Base-by-base conservation (phyloP, 37 sponge, comb jelly and placozoan species). In the Ianthella basta region DNA sequence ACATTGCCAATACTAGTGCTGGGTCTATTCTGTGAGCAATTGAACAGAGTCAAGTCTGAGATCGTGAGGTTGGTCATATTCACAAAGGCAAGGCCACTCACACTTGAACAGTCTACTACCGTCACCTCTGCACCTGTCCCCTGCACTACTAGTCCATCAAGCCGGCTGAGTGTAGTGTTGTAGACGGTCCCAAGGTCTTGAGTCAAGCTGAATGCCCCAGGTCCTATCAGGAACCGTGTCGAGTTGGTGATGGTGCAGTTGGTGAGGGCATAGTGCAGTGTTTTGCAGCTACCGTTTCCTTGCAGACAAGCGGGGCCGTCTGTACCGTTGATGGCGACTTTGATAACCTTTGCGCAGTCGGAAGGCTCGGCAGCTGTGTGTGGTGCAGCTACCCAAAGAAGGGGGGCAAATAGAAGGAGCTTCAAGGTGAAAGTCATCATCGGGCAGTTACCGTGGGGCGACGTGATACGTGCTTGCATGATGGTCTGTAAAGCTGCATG, bases 1-100 rank as follows among this genome's bases (percentile, higher is more conserved):
- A 35, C 35, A 32, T 69, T 69, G 19, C 18, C 70, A 2, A 32
- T 69, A 35, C 70, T 69, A 2, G 70, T 69, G 34, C 70, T 69
- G 29, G 70, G 70, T 32, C 70, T n/a, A 32, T 13, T 69, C 33
- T 69, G 34, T 34, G 34, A 32, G 34, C 70, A 69, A 2, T 30
- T n/a, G 34, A 69, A 32, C 29, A 69, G 34, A 1, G 70, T 34
- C 33, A 69, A 33, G 32, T 69, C 34, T 18, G 70, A 69, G 70
- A 69, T 69, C 35, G 29, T 69, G 34, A 69, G 33, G 34, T 69
- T 69, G 29, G 70, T 69, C 70, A 69, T 69, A 30, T 69, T 69
- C 70, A 69, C 70, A 69, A 69, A 69, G 19, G 70, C 70, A 69
- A 69, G 34, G 1, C 70, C 70, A 69, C 29, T 18, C 33, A 4